Conservation (phyloP, 2,113 vertebrate species). For the Climacteris rufus region DNA sequence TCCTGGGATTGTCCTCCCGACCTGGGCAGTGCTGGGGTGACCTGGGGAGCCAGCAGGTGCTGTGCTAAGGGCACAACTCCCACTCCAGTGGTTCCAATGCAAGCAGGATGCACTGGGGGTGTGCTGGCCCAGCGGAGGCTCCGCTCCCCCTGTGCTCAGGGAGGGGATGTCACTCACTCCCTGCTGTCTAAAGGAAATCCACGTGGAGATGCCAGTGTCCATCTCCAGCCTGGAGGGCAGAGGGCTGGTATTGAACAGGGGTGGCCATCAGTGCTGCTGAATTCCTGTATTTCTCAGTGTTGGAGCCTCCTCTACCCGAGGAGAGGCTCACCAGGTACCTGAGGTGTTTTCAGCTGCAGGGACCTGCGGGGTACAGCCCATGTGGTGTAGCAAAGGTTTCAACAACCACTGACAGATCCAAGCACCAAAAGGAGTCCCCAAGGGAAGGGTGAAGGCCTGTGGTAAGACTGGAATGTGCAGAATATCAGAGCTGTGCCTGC, state of each 20-base stretch:
- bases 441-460: not conserved
- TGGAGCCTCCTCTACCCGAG: not conserved
- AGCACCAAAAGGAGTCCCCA: not conserved
- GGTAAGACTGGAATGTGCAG: not conserved
- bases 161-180: fast-evolving
- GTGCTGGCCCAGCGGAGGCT: not conserved
- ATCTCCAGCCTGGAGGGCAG: not conserved
- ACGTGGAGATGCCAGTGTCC: fast-evolving
- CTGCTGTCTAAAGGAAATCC: not conserved
- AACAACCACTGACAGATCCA: too few relatives aligned
- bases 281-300: not conserved
- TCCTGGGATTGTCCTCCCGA: not conserved
- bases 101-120: not conserved
- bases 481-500: not conserved
- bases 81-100: not conserved
- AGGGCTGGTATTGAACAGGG: fast-evolving
- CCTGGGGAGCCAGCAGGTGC: not conserved
- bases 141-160: fast-evolving
- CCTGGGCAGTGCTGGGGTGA: not conserved
- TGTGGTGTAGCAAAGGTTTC: not conserved
- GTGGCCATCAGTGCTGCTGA: not conserved
- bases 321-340: not conserved
- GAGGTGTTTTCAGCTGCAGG: not conserved
- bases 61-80: not conserved
- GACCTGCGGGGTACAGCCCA: not conserved